A percentile compares a stretch with the other conserved stretches of the same genome.
Conservation (phyloP, 2,888 invertebrate species). For the Chromoteleia sp. region DNA sequence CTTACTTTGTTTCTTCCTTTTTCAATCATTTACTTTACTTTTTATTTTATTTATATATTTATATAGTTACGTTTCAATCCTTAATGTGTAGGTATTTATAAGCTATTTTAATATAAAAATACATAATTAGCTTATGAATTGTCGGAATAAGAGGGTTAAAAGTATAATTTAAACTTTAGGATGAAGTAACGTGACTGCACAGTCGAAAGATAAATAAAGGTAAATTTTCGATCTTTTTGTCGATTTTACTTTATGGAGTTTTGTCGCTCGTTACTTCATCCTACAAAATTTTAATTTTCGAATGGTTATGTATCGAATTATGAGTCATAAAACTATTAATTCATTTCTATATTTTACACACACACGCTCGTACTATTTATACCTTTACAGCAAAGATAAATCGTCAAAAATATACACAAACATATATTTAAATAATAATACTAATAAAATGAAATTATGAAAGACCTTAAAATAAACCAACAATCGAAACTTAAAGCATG, state of each 20-base stretch:
- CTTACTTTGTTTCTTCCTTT: no score
- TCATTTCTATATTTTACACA: slow-evolving; percentile 60
- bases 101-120: slow-evolving; percentile 85
- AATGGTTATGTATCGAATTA: slow-evolving; percentile 73
- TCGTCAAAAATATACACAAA: slow-evolving; percentile 3
- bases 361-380: slow-evolving; percentile 40
- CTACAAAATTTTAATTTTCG: slow-evolving; percentile 66
- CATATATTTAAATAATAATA: neutral
- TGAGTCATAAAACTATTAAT: slow-evolving; percentile 71
- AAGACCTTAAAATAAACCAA: no score
- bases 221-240: neutral
- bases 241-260: neutral
- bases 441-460: neutral
- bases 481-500: slow-evolving; percentile 21
- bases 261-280: slow-evolving; percentile 60
- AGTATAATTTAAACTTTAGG: slow-evolving; percentile 81
- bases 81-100: slow-evolving; percentile 78
- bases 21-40: slow-evolving; percentile 65
- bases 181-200: slow-evolving; percentile 73
- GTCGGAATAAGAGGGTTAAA: slow-evolving; percentile 83
- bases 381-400: slow-evolving; percentile 62
- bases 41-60: slow-evolving; percentile 70
- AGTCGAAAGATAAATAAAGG: slow-evolving; percentile 12
- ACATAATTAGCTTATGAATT: slow-evolving; percentile 85
- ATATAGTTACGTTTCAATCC: slow-evolving; percentile 73